A percentile compares a stretch with the other conserved stretches of the same genome.
These are phyloP conservation scores for Theretra japonica DNA, from an alignment of 2,888 invertebrate genomes.

Conservation along the genomic window DNA sequence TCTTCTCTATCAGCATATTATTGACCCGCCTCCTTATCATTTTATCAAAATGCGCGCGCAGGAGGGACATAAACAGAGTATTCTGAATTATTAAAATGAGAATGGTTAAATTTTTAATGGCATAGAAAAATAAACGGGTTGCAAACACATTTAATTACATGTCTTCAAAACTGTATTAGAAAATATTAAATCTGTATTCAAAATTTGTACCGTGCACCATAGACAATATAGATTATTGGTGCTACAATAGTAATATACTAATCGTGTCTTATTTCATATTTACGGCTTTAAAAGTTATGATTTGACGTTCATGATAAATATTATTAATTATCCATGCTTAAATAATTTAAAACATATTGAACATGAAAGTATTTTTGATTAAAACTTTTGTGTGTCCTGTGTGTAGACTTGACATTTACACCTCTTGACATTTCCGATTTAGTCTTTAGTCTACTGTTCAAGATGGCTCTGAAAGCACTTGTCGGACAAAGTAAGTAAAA, in stretches of 20 bases:
- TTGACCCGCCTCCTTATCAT: slow-evolving; percentile 69
- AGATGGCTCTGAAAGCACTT: slow-evolving; percentile 94
- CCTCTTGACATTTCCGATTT: background rate
- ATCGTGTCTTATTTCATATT: background rate
- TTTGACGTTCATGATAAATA: background rate
- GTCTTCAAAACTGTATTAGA: background rate
- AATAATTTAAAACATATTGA: too few relatives aligned
- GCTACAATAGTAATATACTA: too few relatives aligned
- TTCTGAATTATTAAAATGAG: background rate
- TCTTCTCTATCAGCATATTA: slow-evolving; percentile 59
- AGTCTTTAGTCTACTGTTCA: slow-evolving; percentile 75
- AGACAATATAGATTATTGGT: background rate
- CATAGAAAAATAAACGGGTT: background rate
- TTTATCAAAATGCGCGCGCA: slow-evolving; percentile 61
- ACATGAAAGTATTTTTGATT: too few relatives aligned
- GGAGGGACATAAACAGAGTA: slow-evolving; percentile 32
- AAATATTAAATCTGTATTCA: background rate
- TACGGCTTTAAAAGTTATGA: background rate
- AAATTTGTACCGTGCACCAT: background rate
- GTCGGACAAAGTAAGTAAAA: slow-evolving; percentile 93
- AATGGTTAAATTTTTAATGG: background rate
- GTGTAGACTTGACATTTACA: slow-evolving; percentile 37
- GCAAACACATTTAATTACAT: background rate
- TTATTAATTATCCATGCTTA: too few relatives aligned
- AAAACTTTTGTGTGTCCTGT: too few relatives aligned